Evolutionary conservation across 2,888 invertebrate species (phyloP).

Genomic region (Melitaea athalia): DNA sequence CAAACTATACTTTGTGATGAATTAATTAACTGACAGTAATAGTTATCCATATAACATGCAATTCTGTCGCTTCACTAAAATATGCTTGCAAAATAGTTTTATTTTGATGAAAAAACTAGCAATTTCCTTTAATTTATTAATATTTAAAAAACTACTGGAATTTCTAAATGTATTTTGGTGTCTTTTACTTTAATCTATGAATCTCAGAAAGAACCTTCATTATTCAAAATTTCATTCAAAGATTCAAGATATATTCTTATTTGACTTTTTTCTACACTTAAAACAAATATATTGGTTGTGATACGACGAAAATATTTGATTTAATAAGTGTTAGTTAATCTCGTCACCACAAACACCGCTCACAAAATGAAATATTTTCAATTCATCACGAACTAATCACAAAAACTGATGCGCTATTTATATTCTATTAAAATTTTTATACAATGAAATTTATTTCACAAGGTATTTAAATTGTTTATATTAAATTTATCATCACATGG

Average conservation of each 20-base stretch:
- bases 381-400: constrained; percentile 4
- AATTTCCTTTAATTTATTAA: too few species aligned
- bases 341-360: background rate
- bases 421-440: background rate
- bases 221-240: too few species aligned
- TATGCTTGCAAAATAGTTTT: too few species aligned
- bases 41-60: background rate
- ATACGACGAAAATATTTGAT: background rate
- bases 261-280: too few species aligned
- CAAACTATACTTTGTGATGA: background rate
- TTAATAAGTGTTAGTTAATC: background rate
- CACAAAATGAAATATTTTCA: background rate
- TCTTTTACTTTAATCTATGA: too few species aligned
- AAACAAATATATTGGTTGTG: too few species aligned
- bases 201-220: too few species aligned
- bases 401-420: background rate
- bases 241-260: too few species aligned
- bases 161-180: too few species aligned
- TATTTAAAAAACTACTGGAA: too few species aligned
- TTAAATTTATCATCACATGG: constrained; percentile 3
- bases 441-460: background rate
- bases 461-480: background rate
- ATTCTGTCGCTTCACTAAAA: background rate
- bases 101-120: too few species aligned
- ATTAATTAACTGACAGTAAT: background rate